These are phyloP conservation scores for Pachyramphus minor DNA, from an alignment of 2,113 vertebrate species.

Conservation along the genomic window DNA sequence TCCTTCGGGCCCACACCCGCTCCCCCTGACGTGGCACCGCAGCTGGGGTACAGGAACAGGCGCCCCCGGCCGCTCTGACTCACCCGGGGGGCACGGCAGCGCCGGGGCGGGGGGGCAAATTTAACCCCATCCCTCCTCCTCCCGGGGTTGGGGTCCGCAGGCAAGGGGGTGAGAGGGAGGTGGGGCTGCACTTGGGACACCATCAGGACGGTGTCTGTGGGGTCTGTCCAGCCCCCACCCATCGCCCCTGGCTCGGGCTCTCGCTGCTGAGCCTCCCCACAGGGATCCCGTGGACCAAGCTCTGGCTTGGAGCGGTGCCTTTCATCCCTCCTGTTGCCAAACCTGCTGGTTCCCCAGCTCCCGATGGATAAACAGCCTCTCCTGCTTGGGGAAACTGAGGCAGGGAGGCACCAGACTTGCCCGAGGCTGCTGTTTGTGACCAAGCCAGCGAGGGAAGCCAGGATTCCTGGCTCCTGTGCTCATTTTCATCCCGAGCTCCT, in stretches of 20 bases:
- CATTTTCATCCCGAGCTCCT: background rate
- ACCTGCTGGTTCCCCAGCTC: background rate
- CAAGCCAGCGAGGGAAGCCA: rapidly evolving
- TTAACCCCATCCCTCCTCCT: background rate
- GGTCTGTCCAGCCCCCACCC: background rate
- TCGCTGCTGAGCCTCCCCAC: rapidly evolving
- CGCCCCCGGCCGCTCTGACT: conserved; percentile 29
- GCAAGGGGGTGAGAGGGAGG: background rate
- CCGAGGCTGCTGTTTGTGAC: background rate
- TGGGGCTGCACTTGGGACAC: background rate
- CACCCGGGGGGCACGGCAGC: background rate
- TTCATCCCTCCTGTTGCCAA: background rate
- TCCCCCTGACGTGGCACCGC: background rate
- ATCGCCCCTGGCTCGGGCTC: rapidly evolving
- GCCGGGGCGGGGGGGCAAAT: background rate
- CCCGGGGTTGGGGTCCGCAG: too few species aligned
- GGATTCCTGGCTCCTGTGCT: background rate
- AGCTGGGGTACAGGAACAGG: background rate
- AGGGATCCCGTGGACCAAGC: background rate
- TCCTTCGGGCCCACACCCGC: conserved; percentile 36
- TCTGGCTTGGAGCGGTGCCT: background rate
- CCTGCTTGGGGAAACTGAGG: conserved; percentile 40
- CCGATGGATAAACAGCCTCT: rapidly evolving
- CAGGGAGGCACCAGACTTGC: background rate
- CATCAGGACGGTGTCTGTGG: background rate